phyloP scores from a whole-genome alignment of 2,113 vertebrate genomes.

The Baryphthengus martii region DNA sequence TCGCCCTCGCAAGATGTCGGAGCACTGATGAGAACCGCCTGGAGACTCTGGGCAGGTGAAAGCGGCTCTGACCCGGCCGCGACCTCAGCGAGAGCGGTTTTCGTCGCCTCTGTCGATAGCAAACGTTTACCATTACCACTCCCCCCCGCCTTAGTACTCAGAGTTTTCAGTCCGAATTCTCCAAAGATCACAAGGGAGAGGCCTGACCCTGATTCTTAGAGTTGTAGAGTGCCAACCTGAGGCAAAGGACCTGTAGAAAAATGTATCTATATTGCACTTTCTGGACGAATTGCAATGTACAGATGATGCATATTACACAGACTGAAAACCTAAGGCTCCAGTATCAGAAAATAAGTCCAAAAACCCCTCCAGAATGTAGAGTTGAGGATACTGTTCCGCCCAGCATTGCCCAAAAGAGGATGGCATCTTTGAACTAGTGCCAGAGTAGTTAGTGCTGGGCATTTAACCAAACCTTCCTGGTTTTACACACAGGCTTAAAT shows the following conservation, averaged over 20 bases:
- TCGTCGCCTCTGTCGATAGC: accelerated
- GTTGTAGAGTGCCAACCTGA: not conserved
- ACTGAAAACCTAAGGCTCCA: not conserved
- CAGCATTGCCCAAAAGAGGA: not conserved
- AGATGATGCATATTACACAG: not conserved
- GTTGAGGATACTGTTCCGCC: not conserved
- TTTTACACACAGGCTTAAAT: not conserved
- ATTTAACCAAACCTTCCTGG: not conserved
- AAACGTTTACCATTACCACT: accelerated
- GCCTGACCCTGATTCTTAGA: not conserved
- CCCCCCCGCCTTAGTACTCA: too few species aligned
- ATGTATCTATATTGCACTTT: accelerated
- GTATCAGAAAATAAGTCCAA: not conserved
- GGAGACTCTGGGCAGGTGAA: not conserved
- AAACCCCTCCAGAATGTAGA: too few species aligned
- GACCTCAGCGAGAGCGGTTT: not conserved
- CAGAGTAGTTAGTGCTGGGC: not conserved
- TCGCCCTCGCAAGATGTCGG: not conserved
- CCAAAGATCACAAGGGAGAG: accelerated
- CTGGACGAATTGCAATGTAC: accelerated
- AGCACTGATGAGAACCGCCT: accelerated
- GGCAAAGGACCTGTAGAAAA: not conserved
- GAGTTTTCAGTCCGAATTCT: not conserved
- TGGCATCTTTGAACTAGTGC: not conserved
- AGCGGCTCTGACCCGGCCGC: not conserved